Conservation (phyloP, 1,140 invertebrate species). For the Delia radicum region DNA sequence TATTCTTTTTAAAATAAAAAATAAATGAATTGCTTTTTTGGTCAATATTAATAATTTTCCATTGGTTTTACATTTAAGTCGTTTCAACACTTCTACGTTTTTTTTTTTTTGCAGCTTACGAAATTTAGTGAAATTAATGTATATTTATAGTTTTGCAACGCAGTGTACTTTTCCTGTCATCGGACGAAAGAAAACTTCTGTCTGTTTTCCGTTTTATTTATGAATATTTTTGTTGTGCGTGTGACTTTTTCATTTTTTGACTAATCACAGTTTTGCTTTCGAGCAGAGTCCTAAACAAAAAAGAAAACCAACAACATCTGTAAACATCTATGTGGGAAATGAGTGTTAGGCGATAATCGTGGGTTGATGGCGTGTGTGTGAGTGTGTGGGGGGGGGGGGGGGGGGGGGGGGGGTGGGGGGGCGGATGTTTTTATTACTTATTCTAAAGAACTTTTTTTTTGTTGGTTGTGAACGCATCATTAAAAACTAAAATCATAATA, state of each 20-base stretch:
- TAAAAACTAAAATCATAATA: neutral
- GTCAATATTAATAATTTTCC: too few species aligned
- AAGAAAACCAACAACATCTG: neutral
- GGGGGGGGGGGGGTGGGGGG: neutral
- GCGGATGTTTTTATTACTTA: too few species aligned
- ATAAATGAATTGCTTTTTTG: too few species aligned
- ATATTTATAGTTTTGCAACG: too few species aligned
- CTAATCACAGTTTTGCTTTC: constrained; percentile 1
- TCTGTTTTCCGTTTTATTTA: neutral
- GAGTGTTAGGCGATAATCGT: too few species aligned
- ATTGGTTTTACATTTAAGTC: too few species aligned
- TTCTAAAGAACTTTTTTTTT: too few species aligned
- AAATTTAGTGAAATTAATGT: too few species aligned
- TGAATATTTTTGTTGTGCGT: neutral
- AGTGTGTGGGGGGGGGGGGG: neutral
- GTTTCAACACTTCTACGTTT: too few species aligned
- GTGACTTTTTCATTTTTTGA: constrained; percentile 1
- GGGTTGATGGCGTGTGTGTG: neutral
- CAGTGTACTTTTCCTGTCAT: neutral
- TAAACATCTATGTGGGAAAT: neutral
- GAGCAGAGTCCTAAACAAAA: neutral
- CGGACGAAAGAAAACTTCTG: neutral
- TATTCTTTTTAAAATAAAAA: too few species aligned
- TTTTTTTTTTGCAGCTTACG: too few species aligned
- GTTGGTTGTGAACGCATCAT: neutral